Base-by-base conservation (phyloP, 2,113 vertebrate species). In the Plecturocebus donacophilus region DNA sequence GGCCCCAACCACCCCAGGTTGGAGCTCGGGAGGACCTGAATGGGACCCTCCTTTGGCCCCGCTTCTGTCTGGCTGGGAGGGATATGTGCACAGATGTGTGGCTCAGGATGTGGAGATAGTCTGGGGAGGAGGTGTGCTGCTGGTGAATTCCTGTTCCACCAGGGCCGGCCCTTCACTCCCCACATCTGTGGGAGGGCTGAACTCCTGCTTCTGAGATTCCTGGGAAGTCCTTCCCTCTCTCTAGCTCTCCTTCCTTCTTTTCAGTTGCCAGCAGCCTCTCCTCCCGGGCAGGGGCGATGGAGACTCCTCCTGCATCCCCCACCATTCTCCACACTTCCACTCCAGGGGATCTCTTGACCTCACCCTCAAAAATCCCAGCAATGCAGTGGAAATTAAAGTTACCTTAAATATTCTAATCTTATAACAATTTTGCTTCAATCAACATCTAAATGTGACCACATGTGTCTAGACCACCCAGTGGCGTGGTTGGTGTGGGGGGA, bases 391-490 rank as follows among this genome's bases (percentile, higher is more conserved):
- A 99, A 98, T 99, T 98, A 98, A 98, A 98, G 98, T 99, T 98
- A 98, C 97, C 98, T 98, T 86, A 97, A 97, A 95, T 98, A 98
- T 97, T 99, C 98, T 98, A 98, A 99, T 99, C 98, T 98, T 97
- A 96, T 97, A 95, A 98, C 98, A 99, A 97, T 98, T 98, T 96
- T 98, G 97, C 98, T 98, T 99, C 98, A 99, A 99, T 98, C 96
- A 92, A 98, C 98, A 98, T 98, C 94, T 99, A 99, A 99, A 98
- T 97, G 97, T 97, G 97, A 99, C 98, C 99, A 99, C 98, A 99
- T 99, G 99, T 98, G 96, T 98, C 93, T 97, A 96, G 99, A 99
- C 98, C 99, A 99, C 99, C 99, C 98, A 98, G 97, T 21, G 56
- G 64, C 96, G 75, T n/a, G 25, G 66, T 30, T 94, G 94, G 86